phyloP scores from a whole-genome alignment of 2,113 vertebrate genomes.

The Muscicapa adusta region DNA sequence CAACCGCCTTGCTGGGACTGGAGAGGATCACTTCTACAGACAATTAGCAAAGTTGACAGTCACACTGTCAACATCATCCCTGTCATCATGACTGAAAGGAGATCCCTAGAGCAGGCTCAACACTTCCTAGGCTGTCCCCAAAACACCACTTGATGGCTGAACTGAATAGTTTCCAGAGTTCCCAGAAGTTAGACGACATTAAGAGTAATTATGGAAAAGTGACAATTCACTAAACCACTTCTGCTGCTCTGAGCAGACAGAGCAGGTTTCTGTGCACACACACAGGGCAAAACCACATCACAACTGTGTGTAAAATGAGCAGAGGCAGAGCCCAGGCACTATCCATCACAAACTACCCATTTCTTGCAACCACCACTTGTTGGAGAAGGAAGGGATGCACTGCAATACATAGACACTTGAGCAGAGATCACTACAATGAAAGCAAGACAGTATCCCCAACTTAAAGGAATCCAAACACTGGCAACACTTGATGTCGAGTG shows the following conservation, averaged over 20 bases:
- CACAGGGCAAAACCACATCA: background rate
- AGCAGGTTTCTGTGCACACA: background rate
- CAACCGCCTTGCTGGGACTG: background rate
- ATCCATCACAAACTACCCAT: fast-evolving
- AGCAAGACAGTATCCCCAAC: background rate
- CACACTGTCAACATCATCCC: fast-evolving
- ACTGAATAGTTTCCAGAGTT: background rate
- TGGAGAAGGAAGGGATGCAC: background rate
- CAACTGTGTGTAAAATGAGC: fast-evolving
- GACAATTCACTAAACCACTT: background rate
- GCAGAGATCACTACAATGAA: background rate
- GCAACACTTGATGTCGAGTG: background rate
- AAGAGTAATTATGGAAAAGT: background rate
- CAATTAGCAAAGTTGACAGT: background rate
- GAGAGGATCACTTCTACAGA: background rate
- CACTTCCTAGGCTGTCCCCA: background rate
- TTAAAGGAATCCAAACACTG: background rate
- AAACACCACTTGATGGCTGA: background rate
- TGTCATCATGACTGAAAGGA: background rate
- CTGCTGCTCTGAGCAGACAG: background rate
- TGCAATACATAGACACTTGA: background rate
- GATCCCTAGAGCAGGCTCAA: background rate
- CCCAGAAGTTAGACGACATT: background rate
- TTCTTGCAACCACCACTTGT: too few species aligned
- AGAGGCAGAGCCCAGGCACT: background rate